Conservation (phyloP, 2,888 invertebrate species). For the Mythimna albipuncta region DNA sequence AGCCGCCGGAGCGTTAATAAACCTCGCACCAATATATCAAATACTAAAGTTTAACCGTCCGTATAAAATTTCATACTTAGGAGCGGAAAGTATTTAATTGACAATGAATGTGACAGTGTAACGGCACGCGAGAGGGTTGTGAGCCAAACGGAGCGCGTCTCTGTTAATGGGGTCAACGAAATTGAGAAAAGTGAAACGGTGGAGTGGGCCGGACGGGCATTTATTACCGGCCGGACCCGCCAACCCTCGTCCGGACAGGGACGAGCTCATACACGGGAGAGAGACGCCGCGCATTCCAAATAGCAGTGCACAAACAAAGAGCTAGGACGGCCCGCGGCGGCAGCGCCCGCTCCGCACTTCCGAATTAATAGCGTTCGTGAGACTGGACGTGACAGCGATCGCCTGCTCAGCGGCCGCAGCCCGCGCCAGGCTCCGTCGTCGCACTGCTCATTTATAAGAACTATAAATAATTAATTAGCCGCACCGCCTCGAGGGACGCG, state of each 20-base stretch:
- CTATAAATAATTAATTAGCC: slow-evolving; percentile 86
- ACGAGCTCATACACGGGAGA: slow-evolving; percentile 59
- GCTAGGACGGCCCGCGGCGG: slow-evolving; percentile 54
- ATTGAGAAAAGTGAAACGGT: slow-evolving; percentile 87
- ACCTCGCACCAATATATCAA: slow-evolving; percentile 69
- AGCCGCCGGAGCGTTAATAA: slow-evolving; percentile 68
- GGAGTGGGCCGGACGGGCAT: slow-evolving; percentile 78
- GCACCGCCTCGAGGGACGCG: slow-evolving; percentile 72
- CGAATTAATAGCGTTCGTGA: slow-evolving; percentile 80
- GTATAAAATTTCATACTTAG: slow-evolving; percentile 71
- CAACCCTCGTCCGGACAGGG: slow-evolving; percentile 70
- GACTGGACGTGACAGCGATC: slow-evolving; percentile 69
- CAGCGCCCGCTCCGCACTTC: slow-evolving; percentile 56
- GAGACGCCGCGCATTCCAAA: slow-evolving; percentile 66
- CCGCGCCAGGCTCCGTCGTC: slow-evolving; percentile 33
- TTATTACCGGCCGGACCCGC: slow-evolving; percentile 76
- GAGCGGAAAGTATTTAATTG: slow-evolving; percentile 81
- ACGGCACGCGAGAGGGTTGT: slow-evolving; percentile 78
- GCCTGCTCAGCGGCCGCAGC: slow-evolving; percentile 58
- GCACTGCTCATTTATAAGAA: slow-evolving; percentile 74
- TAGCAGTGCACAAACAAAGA: slow-evolving; percentile 67
- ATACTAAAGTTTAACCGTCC: slow-evolving; percentile 73
- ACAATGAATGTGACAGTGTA: slow-evolving; percentile 82
- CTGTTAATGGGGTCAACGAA: slow-evolving; percentile 86
- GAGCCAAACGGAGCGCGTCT: slow-evolving; percentile 80